Evolutionary conservation across 1,140 invertebrate genomes (phyloP), one percentile per base, ranked within the genome.

Genomic region (Sweltsa coloradensis): DNA sequence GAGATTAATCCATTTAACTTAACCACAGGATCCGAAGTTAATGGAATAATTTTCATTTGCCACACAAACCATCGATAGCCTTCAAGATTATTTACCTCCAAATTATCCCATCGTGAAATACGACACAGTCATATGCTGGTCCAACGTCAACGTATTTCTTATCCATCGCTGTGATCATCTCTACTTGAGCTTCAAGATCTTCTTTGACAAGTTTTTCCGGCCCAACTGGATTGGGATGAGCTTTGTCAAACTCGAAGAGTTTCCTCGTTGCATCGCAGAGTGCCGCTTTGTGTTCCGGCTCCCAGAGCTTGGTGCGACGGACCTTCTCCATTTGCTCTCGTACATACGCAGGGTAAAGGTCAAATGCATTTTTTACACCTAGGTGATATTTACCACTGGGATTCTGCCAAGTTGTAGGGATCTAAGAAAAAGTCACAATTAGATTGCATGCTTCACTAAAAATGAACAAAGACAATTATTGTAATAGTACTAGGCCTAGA

Each of bases 121-220:
- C 75, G 44, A 99, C 72, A 72, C 90, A 93, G 65, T 99, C 95
- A 66, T 86, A 94, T 9, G 87, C 79, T 18, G 91, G 90, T 19
- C 92, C 89, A 45, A 80, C 60, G 66, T 97, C 90, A 49, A 64
- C 71, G 61, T 83, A 89, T 60, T 93, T 91, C 64, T 96, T 97
- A 54, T 98, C 94, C 39, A 85, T 70, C 52, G 65, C 72, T 51
- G 75, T 84, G 19, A 97, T 68, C 42, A 89, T 70, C 55, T 98
- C 94, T 25, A 96, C 66, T 59, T 81, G 78, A 14, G 81, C 76
- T 57, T 95, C 90, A 2, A 92, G 62, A 60, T 99, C 89, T 63
- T 98, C 94, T 62, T 91, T 91, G 22, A 76, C 64, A 5, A 89
- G 65, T 68, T 92, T 94, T 39, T 95, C 85, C 51, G 83, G 73